Evolutionary conservation across 2,113 vertebrate genomes (phyloP).

Genomic region (Pitta sordida): DNA sequence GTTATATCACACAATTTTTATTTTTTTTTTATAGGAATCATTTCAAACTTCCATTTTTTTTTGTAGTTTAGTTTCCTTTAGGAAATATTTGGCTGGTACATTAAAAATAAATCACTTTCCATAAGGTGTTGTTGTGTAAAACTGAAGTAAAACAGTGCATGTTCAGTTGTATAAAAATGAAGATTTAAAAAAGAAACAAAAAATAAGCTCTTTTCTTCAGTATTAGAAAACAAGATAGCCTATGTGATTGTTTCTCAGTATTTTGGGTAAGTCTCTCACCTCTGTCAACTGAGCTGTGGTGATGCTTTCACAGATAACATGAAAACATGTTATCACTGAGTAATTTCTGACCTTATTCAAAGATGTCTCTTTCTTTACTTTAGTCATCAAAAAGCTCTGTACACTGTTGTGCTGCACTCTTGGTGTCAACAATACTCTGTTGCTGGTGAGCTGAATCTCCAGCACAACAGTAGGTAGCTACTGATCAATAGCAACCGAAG

Average conservation of each 20-base stretch:
- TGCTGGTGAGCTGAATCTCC: slow-evolving; percentile 18
- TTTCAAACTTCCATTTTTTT: not conserved
- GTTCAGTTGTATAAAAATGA: not conserved
- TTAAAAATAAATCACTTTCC: not conserved
- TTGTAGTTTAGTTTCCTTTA: not conserved
- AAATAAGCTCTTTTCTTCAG: not conserved
- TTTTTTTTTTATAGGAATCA: not conserved
- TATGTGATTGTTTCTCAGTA: not conserved
- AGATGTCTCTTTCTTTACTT: slow-evolving; percentile 1
- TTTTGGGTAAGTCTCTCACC: slow-evolving; percentile 29
- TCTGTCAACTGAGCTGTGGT: not conserved
- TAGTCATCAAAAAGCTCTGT: slow-evolving; percentile 23
- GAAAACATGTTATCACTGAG: slow-evolving; percentile 30
- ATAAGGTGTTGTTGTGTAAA: not conserved
- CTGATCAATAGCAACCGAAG: slow-evolving; percentile 21
- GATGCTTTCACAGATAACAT: slow-evolving; percentile 28
- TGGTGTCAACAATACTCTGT: not conserved
- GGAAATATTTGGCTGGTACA: not conserved
- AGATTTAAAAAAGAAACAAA: not conserved
- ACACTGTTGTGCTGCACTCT: not conserved
- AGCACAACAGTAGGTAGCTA: slow-evolving; percentile 16
- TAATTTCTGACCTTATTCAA: slow-evolving; percentile 51
- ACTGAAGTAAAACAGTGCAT: not conserved
- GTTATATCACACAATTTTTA: not conserved
- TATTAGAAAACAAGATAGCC: not conserved